Conservation (phyloP, 2,113 vertebrate species). For the Anhinga rufa region DNA sequence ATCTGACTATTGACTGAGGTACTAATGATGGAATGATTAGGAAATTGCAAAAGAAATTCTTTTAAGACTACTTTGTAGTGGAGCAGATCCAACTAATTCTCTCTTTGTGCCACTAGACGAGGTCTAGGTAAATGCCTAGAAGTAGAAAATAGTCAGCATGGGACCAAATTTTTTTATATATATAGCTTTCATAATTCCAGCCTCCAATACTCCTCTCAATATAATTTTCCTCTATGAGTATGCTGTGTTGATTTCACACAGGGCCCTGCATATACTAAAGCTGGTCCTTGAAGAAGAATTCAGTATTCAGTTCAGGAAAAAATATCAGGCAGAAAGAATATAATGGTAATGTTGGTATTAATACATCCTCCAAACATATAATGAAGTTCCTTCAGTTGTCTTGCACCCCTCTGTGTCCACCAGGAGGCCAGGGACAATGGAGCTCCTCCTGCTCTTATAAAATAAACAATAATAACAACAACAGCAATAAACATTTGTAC, state of each 20-base stretch:
- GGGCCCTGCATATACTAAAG: conserved; percentile 2
- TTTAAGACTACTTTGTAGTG: background rate
- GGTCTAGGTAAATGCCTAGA: background rate
- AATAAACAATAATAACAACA: conserved; percentile 37
- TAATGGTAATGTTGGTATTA: background rate
- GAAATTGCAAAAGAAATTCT: background rate
- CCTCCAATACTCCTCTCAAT: background rate
- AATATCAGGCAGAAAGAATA: background rate
- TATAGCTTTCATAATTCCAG: conserved; percentile 29
- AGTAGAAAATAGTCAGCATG: background rate
- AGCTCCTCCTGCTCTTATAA: background rate
- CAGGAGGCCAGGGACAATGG: conserved; percentile 2
- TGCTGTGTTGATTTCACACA: conserved; percentile 35
- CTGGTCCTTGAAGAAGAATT: conserved; percentile 40
- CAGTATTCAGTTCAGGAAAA: conserved; percentile 22
- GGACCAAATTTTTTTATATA: background rate
- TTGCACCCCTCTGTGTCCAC: conserved; percentile 5
- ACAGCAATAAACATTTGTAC: conserved; percentile 5
- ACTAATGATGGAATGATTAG: background rate
- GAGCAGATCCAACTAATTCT: background rate
- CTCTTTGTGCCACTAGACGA: background rate
- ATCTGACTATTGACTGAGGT: background rate
- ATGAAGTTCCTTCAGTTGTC: conserved; percentile 21
- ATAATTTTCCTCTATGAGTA: background rate
- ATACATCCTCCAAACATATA: background rate